Base-by-base conservation (phyloP, 2,113 vertebrate genomes). In the Steatornis caripensis region DNA sequence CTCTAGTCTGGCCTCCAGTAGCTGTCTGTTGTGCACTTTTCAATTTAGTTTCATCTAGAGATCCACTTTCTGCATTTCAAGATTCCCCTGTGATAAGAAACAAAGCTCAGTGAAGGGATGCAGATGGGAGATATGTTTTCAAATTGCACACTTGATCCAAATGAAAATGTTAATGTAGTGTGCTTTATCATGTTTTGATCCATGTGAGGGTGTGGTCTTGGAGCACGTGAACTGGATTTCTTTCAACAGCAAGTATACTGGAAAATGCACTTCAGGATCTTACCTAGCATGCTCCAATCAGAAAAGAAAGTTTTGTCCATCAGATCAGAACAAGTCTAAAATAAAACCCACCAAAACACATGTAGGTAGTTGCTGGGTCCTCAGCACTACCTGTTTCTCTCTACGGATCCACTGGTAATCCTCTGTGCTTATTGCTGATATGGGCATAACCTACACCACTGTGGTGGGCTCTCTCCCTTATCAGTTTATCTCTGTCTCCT, bases 151-250 rank as follows among this genome's bases (percentile, higher is more conserved):
- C 14, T 37, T 84, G 23, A 62, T 69, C 15, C 6, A 29, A 80
- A 81, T 8, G 23, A 86, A 80, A 57, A 41, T n/a, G 5, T 30
- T 53, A 46, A 37, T 12, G 2, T 15, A 53, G 11, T 58, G 37
- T 51, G 17, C n/a, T 49, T 54, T 75, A 5, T 15, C 5, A 0
- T 54, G 20, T 62, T 86, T 78, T 84, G 43, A 29, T 81, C 84
- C 43, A 58, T 2, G 1, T 51, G 41, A 21, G 4, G 2, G 6
- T 54, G 61, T 1, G 0, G 32, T 46, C 43, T 46, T 43, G 23
- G 16, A 60, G 27, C 9, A 53, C 1, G 0, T 32, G 15, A 89
- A 15, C 64, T 16, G 24, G 6, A 70, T 45, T 64, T 54, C 8
- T 95, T 72, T 86, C 48, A 88, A 17, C 5, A 71, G 5, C 41